Conservation (phyloP, 2,113 vertebrate species). For the Raphicerus campestris region DNA sequence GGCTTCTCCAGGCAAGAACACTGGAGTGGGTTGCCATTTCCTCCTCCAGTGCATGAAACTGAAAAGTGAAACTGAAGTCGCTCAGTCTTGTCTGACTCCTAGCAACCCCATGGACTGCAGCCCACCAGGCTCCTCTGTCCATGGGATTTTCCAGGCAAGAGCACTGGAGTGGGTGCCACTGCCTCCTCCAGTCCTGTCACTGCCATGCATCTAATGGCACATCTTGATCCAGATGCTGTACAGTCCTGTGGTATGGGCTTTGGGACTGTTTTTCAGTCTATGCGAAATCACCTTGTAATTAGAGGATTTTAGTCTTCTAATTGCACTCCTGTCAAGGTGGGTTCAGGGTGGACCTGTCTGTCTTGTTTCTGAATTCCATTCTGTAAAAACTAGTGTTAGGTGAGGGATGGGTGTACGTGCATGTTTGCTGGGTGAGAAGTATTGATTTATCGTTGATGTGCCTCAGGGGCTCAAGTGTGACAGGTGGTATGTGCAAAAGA, state of each 20-base stretch:
- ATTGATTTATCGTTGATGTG: neutral
- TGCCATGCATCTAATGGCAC: neutral
- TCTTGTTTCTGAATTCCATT: slow-evolving; percentile 38
- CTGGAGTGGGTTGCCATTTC: too few relatives aligned
- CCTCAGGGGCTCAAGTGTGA: neutral
- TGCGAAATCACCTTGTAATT: neutral
- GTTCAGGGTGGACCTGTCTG: neutral
- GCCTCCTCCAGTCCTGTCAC: neutral
- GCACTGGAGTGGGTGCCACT: too few relatives aligned
- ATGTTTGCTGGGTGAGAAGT: neutral
- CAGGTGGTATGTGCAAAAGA: neutral
- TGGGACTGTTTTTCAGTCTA: neutral
- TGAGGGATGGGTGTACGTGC: fast-evolving
- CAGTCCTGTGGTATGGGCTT: neutral
- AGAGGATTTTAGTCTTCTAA: neutral
- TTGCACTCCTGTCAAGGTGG: neutral
- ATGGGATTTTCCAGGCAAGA: too few relatives aligned
- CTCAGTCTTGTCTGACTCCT: too few relatives aligned
- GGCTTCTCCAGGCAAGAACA: too few relatives aligned
- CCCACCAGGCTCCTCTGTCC: too few relatives aligned
- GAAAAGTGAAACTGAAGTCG: too few relatives aligned
- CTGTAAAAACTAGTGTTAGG: neutral
- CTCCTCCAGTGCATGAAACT: too few relatives aligned
- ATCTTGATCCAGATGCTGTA: neutral
- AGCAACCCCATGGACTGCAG: too few relatives aligned